A percentile compares a stretch with the other conserved stretches of the same genome.
Evolutionary conservation across 2,113 vertebrate genomes (phyloP).

Genomic region (Epinephelus lanceolatus): DNA sequence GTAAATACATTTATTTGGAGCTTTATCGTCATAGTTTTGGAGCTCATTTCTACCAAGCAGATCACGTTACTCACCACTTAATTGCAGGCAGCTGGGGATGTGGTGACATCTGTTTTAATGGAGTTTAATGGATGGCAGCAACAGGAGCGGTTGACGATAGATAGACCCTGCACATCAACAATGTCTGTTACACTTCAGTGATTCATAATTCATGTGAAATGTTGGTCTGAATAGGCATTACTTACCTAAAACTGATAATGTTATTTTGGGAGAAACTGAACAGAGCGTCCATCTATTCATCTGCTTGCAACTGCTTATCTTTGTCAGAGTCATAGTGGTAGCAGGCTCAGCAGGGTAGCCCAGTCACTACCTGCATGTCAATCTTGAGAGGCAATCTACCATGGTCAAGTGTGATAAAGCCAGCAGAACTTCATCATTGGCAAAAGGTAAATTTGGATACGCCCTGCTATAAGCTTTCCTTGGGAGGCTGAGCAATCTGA

Average conservation of each 20-base stretch:
- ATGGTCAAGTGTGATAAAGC: neutral
- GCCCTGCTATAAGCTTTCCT: neutral
- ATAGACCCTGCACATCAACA: neutral
- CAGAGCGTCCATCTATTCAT: neutral
- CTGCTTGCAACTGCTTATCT: neutral
- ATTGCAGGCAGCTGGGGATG: neutral
- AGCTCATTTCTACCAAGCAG: neutral
- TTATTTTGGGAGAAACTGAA: no score
- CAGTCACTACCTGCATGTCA: neutral
- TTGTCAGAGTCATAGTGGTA: neutral
- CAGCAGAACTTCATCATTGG: neutral
- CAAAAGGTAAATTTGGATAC: neutral
- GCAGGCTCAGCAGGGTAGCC: neutral
- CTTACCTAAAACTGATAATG: neutral
- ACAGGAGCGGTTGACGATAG: neutral
- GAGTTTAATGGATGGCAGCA: neutral
- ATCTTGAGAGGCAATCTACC: neutral
- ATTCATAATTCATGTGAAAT: neutral
- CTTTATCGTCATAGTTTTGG: neutral
- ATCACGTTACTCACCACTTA: slow-evolving; percentile 1
- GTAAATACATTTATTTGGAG: neutral
- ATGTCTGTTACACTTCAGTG: neutral
- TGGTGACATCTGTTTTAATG: neutral
- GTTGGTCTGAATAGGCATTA: neutral
- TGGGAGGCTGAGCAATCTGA: no score